Base-by-base conservation (phyloP, 2,888 invertebrate species). In the Drosophila heteroneura region DNA sequence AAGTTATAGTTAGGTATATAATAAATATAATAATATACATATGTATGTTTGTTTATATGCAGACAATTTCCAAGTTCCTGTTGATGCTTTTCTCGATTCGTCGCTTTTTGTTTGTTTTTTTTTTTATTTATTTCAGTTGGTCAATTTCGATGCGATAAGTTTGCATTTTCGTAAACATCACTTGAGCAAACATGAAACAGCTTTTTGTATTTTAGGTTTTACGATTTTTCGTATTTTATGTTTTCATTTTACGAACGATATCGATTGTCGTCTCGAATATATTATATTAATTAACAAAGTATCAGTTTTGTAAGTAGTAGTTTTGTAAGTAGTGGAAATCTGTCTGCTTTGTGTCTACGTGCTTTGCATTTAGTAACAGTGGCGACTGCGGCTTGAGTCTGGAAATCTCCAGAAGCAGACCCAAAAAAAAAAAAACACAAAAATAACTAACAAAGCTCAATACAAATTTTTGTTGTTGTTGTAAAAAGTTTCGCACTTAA, bases 331-430 rank as follows among this genome's bases (percentile, higher is more conserved):
- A 41, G 32, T 28, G 33, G 35, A 70, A 63, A 58, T 58, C 53
- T 60, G 57, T 49, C 32, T 49, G 65, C 19, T 47, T 61, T 70
- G 39, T 68, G 41, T 70, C n/a, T 87, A 84, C 82, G 82, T 83
- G 85, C 76, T 69, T 70, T 65, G 83, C 83, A 62, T 79, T 71
- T 66, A 64, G 69, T 58, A 70, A 53, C 72, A 69, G 51, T 44
- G 32, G 33, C 58, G 28, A 62, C 32, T 57, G 12, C 41, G 30
- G 39, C n/a, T 63, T 64, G 52, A 14, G 47, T 58, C 80, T 90
- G 86, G 86, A 90, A 85, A 64, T 67, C 70, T 81, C 87, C 79
- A 83, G 87, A 83, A 39, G 60, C 59, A 47, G 41, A 66, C 62
- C 61, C 74, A 59, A 68, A 75, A 60, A 78, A 33, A n/a, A 22